These are phyloP conservation scores for Hyperoodon ampullatus DNA, from an alignment of 2,113 vertebrate species.

Conservation along the genomic window DNA sequence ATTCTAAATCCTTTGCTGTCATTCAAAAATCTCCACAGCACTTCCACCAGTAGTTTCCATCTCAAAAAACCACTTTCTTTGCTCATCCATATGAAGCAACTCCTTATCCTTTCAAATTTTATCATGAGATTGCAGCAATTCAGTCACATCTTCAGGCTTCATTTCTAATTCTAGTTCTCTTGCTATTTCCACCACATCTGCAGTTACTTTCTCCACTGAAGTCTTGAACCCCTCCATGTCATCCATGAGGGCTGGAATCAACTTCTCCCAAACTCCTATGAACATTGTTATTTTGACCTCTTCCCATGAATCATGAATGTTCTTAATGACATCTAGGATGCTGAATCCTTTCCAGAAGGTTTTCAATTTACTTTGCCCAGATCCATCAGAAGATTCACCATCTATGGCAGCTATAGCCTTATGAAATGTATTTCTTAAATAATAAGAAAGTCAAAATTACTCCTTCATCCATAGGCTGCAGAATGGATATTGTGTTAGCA, in stretches of 20 bases:
- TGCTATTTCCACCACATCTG: no score
- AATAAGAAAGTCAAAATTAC: neutral
- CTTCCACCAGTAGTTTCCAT: neutral
- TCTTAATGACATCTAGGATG: neutral
- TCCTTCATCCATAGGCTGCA: neutral
- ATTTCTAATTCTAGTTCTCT: no score
- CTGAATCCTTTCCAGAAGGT: neutral
- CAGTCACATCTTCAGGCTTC: no score
- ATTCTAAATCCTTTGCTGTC: neutral
- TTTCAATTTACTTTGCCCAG: neutral
- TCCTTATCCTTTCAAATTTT: neutral
- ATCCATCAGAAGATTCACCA: neutral
- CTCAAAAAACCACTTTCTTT: neutral
- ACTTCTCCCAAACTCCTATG: no score
- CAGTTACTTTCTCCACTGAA: no score
- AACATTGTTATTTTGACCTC: no score
- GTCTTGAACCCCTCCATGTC: no score
- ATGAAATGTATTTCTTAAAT: neutral
- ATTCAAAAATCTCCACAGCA: neutral
- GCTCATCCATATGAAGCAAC: neutral
- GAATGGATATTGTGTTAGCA: neutral
- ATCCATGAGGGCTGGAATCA: no score
- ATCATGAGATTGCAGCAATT: no score
- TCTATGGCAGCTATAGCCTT: neutral
- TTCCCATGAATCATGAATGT: no score